phyloP scores from a whole-genome alignment of 2,888 invertebrate species.

The Fragum sueziense region DNA sequence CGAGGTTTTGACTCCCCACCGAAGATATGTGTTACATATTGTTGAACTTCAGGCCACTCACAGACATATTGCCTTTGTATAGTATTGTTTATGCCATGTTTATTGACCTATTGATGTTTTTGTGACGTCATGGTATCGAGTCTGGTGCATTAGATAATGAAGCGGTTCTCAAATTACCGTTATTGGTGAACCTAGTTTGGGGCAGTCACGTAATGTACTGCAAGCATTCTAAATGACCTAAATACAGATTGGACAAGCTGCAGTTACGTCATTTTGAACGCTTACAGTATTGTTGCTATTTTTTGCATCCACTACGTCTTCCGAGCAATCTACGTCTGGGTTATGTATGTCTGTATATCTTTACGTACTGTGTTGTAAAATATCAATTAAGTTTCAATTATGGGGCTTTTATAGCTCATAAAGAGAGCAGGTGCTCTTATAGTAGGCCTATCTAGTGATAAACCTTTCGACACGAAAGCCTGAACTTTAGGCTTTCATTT shows the following conservation, averaged over 20 bases:
- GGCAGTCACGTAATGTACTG: conserved; percentile 3
- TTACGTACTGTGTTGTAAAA: not conserved
- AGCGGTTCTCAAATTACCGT: not conserved
- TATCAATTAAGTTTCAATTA: not conserved
- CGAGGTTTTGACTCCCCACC: too few species aligned
- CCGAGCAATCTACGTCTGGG: not conserved
- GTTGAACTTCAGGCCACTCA: too few species aligned
- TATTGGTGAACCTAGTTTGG: not conserved
- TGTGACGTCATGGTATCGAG: not conserved
- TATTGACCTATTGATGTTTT: conserved; percentile 4
- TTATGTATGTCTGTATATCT: not conserved
- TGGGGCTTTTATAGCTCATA: not conserved
- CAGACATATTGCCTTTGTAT: too few species aligned
- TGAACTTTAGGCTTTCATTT: too few species aligned
- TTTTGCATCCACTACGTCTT: not conserved
- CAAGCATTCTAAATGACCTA: too few species aligned
- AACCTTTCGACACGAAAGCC: too few species aligned
- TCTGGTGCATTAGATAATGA: conserved; percentile 15
- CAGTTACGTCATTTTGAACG: too few species aligned
- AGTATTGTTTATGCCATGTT: not conserved
- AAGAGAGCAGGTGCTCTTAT: too few species aligned
- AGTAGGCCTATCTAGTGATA: too few species aligned
- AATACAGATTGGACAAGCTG: too few species aligned
- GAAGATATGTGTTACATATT: too few species aligned
- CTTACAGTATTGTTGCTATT: too few species aligned